phyloP scores from a whole-genome alignment of 2,113 vertebrate genomes.

The Agelaius tricolor region DNA sequence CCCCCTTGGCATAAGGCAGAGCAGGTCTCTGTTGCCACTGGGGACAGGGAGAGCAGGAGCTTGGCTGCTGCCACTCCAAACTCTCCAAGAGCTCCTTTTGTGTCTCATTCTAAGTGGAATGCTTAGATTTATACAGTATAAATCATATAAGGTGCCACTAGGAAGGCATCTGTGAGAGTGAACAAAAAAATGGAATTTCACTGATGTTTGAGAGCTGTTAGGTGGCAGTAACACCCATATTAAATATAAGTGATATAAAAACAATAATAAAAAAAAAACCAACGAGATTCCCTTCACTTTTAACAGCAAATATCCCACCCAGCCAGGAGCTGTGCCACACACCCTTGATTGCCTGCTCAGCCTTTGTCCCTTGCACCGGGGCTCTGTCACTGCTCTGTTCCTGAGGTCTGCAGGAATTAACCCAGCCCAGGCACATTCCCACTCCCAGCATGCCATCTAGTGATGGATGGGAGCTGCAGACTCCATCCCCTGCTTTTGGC shows the following conservation, averaged over 20 bases:
- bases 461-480: background rate
- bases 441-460: constrained; percentile 65
- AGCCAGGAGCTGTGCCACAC: background rate
- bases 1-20: background rate
- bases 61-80: background rate
- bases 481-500: accelerated
- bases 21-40: background rate
- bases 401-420: background rate
- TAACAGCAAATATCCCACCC: background rate
- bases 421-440: background rate
- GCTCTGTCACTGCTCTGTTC: background rate
- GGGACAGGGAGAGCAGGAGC: background rate
- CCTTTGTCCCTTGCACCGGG: background rate
- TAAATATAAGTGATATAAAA: accelerated
- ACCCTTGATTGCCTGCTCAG: background rate
- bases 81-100: background rate
- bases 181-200: background rate
- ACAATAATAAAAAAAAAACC: accelerated
- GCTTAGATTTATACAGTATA: accelerated
- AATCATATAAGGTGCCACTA: background rate
- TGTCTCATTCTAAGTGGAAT: background rate
- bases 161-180: accelerated
- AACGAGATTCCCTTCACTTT: background rate
- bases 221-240: no score
- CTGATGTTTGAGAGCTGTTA: background rate